phyloP scores from a whole-genome alignment of 2,797 vertebrate genomes.

The Chaetodon trifasciatus region DNA sequence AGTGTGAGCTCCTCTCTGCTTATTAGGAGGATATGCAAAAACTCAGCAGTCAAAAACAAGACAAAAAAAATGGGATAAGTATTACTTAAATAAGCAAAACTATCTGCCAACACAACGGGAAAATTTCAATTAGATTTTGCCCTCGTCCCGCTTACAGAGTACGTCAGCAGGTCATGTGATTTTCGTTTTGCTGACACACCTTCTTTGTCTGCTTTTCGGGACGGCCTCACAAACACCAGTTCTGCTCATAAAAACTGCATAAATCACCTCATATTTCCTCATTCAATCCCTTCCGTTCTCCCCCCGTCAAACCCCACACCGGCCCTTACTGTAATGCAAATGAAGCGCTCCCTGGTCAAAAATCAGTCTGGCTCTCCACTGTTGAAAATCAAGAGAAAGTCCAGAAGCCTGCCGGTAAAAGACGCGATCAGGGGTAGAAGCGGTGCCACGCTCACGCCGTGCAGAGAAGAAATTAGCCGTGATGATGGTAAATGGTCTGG shows the following conservation, averaged over 20 bases:
- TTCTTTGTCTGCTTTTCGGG: no score
- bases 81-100: no score
- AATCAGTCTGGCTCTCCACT: not conserved
- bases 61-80: no score
- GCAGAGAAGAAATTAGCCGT: constrained; percentile 31
- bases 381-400: constrained; percentile 19
- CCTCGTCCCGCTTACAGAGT: no score
- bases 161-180: no score
- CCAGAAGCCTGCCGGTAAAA: constrained; percentile 9
- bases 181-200: no score
- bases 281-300: not conserved
- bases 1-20: no score
- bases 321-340: constrained; percentile 18
- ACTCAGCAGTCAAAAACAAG: no score
- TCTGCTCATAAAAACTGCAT: not conserved
- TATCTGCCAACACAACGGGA: no score
- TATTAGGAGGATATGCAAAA: no score
- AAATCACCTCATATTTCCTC: not conserved
- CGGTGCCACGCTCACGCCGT: not conserved
- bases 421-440: not conserved
- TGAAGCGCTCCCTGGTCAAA: constrained; percentile 12
- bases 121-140: no score
- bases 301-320: not conserved
- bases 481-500: constrained; percentile 58
- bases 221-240: not conserved